These are phyloP conservation scores for Deilephila porcellus DNA, from an alignment of 2,888 invertebrate species.

Conservation along the genomic window DNA sequence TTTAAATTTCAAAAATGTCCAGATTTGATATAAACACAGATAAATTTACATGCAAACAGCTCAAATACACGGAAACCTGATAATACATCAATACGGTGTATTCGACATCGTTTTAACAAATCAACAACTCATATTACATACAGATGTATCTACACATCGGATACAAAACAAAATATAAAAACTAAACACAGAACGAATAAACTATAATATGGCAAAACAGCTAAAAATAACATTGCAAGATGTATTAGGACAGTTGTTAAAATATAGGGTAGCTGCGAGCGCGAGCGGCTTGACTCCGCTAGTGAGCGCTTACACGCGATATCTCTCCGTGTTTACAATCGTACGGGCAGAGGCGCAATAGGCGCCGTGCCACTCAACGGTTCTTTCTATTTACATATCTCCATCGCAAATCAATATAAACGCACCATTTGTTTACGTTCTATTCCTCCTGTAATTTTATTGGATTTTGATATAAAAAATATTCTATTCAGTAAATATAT, in stretches of 20 bases:
- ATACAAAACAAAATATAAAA: constrained; percentile 71
- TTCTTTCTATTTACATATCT: neutral
- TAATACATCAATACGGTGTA: constrained; percentile 6
- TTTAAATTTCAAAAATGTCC: constrained; percentile 75
- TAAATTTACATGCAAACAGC: constrained; percentile 81
- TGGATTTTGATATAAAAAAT: neutral
- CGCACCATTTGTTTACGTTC: too few species aligned
- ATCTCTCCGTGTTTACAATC: constrained; percentile 38
- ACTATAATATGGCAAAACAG: constrained; percentile 82
- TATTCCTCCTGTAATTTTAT: neutral
- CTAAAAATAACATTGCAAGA: constrained; percentile 85
- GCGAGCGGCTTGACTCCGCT: constrained; percentile 67
- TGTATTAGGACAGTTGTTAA: constrained; percentile 86
- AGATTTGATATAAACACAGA: constrained; percentile 70
- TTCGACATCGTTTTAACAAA: constrained; percentile 50
- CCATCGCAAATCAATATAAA: neutral
- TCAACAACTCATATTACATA: constrained; percentile 32
- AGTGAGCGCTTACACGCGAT: constrained; percentile 80
- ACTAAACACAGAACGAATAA: constrained; percentile 79
- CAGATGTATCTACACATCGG: constrained; percentile 43
- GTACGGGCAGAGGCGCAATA: constrained; percentile 38
- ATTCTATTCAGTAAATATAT: neutral
- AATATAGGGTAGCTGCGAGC: constrained; percentile 80
- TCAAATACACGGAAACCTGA: constrained; percentile 27
- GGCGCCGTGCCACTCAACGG: neutral